phyloP scores from a whole-genome alignment of 1,140 invertebrate genomes.

The Pseudomyrmex dendroicus region DNA sequence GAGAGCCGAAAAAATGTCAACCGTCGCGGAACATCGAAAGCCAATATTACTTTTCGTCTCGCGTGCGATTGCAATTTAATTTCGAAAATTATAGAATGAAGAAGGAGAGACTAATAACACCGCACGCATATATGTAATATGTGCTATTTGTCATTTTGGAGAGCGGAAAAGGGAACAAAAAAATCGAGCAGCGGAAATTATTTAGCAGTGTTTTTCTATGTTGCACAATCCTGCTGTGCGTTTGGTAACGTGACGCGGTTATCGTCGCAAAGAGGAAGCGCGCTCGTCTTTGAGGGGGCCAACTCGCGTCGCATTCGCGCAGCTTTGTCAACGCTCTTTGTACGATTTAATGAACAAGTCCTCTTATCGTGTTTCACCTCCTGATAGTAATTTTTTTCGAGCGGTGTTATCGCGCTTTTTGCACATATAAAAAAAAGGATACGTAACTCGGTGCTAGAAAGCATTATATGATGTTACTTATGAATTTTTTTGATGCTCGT shows the following conservation, averaged over 20 bases:
- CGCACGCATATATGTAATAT: not conserved
- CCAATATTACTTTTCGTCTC: not conserved
- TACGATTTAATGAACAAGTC: constrained; percentile 44
- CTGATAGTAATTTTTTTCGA: constrained; percentile 15
- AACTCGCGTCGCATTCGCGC: constrained; percentile 26
- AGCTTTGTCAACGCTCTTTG: constrained; percentile 53
- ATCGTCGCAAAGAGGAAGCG: constrained; percentile 50
- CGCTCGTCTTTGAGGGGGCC: constrained; percentile 36
- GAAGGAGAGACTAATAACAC: not conserved
- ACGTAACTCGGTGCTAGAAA: constrained; percentile 7
- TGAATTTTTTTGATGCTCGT: no score
- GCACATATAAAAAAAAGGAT: constrained; percentile 4
- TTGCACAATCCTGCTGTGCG: constrained; percentile 19
- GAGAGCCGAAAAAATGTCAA: not conserved
- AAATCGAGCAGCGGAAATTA: constrained; percentile 13
- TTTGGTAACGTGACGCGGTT: constrained; percentile 45
- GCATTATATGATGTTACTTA: not conserved
- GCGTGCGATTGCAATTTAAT: not conserved
- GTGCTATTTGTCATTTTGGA: not conserved
- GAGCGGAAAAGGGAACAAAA: not conserved
- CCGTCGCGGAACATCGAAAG: not conserved
- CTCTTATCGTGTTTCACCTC: constrained; percentile 37
- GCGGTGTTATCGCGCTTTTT: not conserved
- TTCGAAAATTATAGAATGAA: not conserved
- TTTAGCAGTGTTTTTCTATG: constrained; percentile 19